Evolutionary conservation across 2,113 vertebrate species (phyloP), one percentile per base, ranked within the genome.

Genomic region (Peromyscus polionotus): DNA sequence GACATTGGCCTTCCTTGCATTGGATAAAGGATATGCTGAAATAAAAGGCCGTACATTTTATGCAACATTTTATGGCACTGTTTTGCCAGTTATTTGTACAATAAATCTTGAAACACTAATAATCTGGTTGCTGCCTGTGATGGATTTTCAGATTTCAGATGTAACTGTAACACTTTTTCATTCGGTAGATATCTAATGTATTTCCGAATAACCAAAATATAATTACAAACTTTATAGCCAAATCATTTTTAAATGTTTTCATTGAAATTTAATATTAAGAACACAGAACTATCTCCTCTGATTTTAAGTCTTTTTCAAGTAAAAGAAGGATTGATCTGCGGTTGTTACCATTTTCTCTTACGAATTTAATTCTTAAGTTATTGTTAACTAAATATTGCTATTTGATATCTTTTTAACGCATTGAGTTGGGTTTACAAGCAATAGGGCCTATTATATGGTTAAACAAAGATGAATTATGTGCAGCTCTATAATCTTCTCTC

Each of bases 1-100:
- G 94, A 94, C 89, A 98, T 73, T 85, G 95, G 94, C 61, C 94
- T 98, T 96, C 98, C 94, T 98, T 96, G 72, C 97, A 13, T 4
- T 39, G 24, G 94, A 93, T 95, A 98, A 91, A 98, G 65, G 97
- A 75, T 94, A 68, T 80, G 85, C 88, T 91, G 59, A 98, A 81
- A 91, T 93, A 57, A 97, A 98, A 97, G 75, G 76, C 76, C 28
- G 85, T 96, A 81, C 48, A 88, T 98, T 97, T 88, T 31, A 48
- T 93, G 79, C 95, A 96, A 98, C 81, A 97, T 83, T 94, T 96
- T 79, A 98, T 95, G 90, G 79, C 91, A 97, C 92, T 96, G 42
- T 97, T 98, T 98, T 97, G 94, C 98, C 87, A 97, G 97, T 96
- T 98, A 33, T 79, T 96, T 97, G 97, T 97, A 97, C 81, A 97